Evolutionary conservation across 2,113 vertebrate species (phyloP), one percentile per base, ranked within the genome.

Genomic region (Centropus bengalensis): DNA sequence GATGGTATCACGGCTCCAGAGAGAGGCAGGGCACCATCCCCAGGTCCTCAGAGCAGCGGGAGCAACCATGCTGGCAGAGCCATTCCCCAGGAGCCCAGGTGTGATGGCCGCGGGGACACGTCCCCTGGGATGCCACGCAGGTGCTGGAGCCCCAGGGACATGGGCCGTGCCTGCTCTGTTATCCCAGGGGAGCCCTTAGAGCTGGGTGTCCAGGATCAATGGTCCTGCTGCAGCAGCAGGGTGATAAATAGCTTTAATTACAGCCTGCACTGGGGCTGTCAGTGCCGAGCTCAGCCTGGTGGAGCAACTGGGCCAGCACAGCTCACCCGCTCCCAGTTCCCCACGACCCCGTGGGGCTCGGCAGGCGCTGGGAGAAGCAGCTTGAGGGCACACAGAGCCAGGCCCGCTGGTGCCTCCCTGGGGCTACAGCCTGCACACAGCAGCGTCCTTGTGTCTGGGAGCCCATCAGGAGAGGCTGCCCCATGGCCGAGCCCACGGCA

Each of bases 161-260:
- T 1, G 23, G 49, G 59, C 82, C 49, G 3, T 79, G 55, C 52
- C 84, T 79, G 69, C 56, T 76, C 66, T 4, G 1, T 84, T 27
- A 88, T 96, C 94, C 94, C 96, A 93, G 88, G 59, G 95, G 95
- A 96, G 88, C 82, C 38, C 42, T 95, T 67, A 83, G 59, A 58
- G 91, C 66, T 0, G 8, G 38, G 68, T 68, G 42, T 91, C 80
- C 2, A 2, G 62, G 87, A 93, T 71, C 26, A 5, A 93, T 40
- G 83, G 83, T 71, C 84, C 87, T 28, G 2, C 73, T 10, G 28
- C 19, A 3, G 88, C 67, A 69, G 80, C 76, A 74, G 51, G 86
- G 91, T 95, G 94, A 95, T 73, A 62, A 95, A 97, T 94, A 18
- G 69, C 82, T 76, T 82, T 80, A 96, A 97, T 94, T 91, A 89